Conservation (phyloP, 2,888 invertebrate genomes). For the Tetragonula carbonaria region DNA sequence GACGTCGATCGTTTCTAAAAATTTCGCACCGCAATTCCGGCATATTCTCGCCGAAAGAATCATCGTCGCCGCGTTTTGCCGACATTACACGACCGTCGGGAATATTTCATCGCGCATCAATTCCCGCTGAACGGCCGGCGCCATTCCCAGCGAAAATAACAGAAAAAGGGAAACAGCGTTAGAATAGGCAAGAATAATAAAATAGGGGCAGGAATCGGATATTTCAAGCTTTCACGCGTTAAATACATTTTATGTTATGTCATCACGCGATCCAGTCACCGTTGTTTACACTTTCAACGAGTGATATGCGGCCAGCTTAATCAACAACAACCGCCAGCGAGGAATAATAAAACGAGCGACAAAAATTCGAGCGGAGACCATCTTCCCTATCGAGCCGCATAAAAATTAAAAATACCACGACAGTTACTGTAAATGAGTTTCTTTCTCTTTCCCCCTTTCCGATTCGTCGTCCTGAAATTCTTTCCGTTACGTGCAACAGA, state of each 20-base stretch:
- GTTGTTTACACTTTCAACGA: conserved; percentile 12
- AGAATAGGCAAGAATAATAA: conserved; percentile 8
- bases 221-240: conserved; percentile 25
- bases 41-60: background rate
- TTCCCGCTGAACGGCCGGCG: background rate
- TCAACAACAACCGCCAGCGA: conserved; percentile 25
- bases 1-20: background rate
- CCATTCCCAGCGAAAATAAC: conserved; percentile 16
- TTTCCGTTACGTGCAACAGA: background rate
- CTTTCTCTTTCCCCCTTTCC: background rate
- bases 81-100: background rate
- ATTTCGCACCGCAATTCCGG: background rate
- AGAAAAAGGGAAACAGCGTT: background rate
- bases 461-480: background rate
- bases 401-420: conserved; percentile 27
- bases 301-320: background rate
- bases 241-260: conserved; percentile 34
- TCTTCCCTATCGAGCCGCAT: background rate
- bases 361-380: background rate
- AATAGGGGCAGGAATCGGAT: conserved; percentile 6
- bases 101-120: background rate
- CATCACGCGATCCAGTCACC: conserved; percentile 5
- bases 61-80: background rate
- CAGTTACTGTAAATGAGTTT: background rate
- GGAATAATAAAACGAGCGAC: background rate